Conservation (phyloP, 2,888 invertebrate genomes). For the Prenolepis imparis region DNA sequence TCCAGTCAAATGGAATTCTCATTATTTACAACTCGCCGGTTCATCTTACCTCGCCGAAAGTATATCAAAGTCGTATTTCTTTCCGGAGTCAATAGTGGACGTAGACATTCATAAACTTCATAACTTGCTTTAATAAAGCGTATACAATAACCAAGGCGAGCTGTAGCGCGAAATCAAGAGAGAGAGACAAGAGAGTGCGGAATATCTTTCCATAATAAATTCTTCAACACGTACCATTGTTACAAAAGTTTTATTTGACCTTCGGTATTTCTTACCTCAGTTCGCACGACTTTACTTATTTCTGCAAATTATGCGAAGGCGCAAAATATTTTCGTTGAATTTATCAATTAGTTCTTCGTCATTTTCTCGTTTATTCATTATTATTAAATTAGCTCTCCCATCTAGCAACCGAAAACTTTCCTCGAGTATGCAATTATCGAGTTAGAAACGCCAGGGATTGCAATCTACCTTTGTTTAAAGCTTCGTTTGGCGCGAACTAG, state of each 20-base stretch:
- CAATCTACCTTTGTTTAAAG: constrained; percentile 31
- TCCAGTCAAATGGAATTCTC: constrained; percentile 52
- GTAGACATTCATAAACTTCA: constrained; percentile 29
- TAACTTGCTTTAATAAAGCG: constrained; percentile 48
- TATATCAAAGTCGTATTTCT: constrained; percentile 55
- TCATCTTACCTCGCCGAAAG: constrained; percentile 34
- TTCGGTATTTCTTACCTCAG: background rate
- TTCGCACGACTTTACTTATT: background rate
- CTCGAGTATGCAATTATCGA: constrained; percentile 37
- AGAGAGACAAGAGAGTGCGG: background rate
- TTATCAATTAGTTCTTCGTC: constrained; percentile 24
- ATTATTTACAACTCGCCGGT: constrained; percentile 47
- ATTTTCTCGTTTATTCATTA: constrained; percentile 16
- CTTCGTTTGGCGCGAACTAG: background rate
- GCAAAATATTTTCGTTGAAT: constrained; percentile 24
- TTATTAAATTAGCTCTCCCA: constrained; percentile 41
- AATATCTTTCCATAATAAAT: background rate
- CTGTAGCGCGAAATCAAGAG: constrained; percentile 7
- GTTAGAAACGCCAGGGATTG: constrained; percentile 26
- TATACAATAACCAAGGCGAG: background rate
- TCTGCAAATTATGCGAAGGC: constrained; percentile 17
- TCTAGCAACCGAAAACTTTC: constrained; percentile 34
- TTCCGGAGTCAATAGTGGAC: constrained; percentile 46
- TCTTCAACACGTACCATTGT: constrained; percentile 12
- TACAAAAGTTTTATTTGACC: constrained; percentile 10